Base-by-base conservation (phyloP, 2,888 invertebrate genomes). In the Beris morrisii region DNA sequence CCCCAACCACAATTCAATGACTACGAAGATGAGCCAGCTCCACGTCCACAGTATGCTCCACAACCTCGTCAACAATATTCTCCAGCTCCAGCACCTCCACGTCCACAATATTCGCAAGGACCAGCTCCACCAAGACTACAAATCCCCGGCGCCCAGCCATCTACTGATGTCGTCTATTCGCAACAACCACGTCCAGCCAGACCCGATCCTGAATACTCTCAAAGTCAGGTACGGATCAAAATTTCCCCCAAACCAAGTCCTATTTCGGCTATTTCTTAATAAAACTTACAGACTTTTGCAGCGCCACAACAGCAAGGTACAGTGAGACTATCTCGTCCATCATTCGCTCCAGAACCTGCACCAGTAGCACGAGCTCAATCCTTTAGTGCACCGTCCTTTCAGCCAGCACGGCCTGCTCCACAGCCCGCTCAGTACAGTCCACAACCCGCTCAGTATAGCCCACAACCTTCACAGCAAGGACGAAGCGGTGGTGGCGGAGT, bases 401-500 rank as follows among this genome's bases (percentile, higher is more conserved):
- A 58, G 5, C 12, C 58, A 32, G 44, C 57, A 15, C 59, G 38
- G 44, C 75, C 67, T 15, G 71, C 70, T 22, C 73, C 71, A 7
- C 77, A 75, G 69, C 70, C 67, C 13, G 48, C 43, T 15, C 31
- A 48, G 28, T 67, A 65, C 59, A 15, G 59, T n/a, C 68, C 69
- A 56, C 59, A 58, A 13, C 43, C 56, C 1, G 48, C 43, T 15
- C 31, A 59, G 45, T 69, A 66, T 64, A 45, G 64, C 9, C 22
- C 61, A 12, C 67, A 64, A 57, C 61, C 54, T 55, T 58, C 50
- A 54, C 58, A 72, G 28, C 74, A 74, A 69, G 75, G 77, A 30
- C 74, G 79, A 32, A 75, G 79, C 9, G 76, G 81, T 15, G 83
- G 83, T 11, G 4, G 38, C 38, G 86, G 87, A 31, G 83, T 92